phyloP scores from a whole-genome alignment of 1,140 invertebrate genomes.

The Grapholita molesta region DNA sequence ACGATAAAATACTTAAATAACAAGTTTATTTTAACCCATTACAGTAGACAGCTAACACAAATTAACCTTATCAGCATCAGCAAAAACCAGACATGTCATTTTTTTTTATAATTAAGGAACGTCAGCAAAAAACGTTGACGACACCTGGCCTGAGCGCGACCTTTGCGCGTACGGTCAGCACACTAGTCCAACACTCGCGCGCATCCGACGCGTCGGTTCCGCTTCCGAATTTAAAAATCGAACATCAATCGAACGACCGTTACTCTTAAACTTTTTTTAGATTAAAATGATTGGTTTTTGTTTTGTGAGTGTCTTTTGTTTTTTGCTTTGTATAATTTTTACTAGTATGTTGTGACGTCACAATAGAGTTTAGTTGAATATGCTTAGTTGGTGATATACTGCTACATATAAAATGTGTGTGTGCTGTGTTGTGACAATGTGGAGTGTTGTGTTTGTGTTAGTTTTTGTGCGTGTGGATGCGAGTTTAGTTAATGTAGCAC shows the following conservation, averaged over 20 bases:
- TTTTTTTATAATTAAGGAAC: not conserved
- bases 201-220: constrained; percentile 15
- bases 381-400: not conserved
- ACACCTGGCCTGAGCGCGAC: constrained; percentile 7
- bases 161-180: constrained; percentile 23
- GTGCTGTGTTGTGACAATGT: not conserved
- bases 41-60: not conserved
- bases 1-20: too few species aligned
- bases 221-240: constrained; percentile 4
- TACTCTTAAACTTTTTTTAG: not conserved
- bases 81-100: not conserved
- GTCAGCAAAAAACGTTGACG: constrained; percentile 9
- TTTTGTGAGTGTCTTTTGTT: not conserved
- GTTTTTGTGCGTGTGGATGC: not conserved
- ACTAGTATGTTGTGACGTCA: not conserved
- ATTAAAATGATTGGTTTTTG: not conserved
- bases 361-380: not conserved
- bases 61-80: not conserved
- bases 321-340: not conserved
- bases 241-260: not conserved
- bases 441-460: not conserved
- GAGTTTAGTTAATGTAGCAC: not conserved
- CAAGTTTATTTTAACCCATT: too few species aligned
- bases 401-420: not conserved
- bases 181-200: constrained; percentile 21